Evolutionary conservation across 2,888 invertebrate species (phyloP).

Genomic region (Caenorhabditis angaria): DNA sequence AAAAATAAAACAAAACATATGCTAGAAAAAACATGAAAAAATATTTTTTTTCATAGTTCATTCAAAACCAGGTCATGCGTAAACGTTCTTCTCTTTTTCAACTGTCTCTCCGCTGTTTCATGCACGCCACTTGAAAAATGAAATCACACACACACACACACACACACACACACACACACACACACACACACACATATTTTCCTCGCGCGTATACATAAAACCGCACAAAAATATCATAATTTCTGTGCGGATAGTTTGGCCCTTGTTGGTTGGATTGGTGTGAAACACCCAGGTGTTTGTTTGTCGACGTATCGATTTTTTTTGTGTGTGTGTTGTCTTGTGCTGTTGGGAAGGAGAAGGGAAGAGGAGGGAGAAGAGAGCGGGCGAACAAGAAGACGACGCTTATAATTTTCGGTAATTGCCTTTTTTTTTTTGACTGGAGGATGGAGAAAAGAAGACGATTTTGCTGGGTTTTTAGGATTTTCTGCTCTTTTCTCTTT

Average conservation of each 20-base stretch:
- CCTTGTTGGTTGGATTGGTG: background rate
- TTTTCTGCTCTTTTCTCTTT: background rate
- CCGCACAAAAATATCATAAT: background rate
- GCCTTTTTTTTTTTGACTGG: conserved; percentile 3
- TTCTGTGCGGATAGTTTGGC: background rate
- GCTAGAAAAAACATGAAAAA: background rate
- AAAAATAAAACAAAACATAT: background rate
- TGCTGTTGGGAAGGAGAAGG: background rate
- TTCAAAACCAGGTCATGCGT: conserved; percentile 4
- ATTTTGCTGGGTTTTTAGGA: background rate
- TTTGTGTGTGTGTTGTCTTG: no score
- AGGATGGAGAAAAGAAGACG: conserved; percentile 4
- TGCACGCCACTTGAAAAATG: no score
- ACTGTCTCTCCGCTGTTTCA: background rate
- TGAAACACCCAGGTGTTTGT: conserved; percentile 2
- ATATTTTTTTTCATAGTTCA: background rate
- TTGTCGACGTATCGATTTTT: background rate
- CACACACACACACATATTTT: background rate
- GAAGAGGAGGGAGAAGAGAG: background rate
- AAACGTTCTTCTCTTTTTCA: background rate
- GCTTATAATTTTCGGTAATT: conserved; percentile 4
- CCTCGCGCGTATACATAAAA: background rate
- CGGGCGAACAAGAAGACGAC: conserved; percentile 1
- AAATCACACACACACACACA: background rate
- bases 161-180: background rate